Evolutionary conservation across 1,140 invertebrate species (phyloP).

Genomic region (Hydropsyche tenuis): DNA sequence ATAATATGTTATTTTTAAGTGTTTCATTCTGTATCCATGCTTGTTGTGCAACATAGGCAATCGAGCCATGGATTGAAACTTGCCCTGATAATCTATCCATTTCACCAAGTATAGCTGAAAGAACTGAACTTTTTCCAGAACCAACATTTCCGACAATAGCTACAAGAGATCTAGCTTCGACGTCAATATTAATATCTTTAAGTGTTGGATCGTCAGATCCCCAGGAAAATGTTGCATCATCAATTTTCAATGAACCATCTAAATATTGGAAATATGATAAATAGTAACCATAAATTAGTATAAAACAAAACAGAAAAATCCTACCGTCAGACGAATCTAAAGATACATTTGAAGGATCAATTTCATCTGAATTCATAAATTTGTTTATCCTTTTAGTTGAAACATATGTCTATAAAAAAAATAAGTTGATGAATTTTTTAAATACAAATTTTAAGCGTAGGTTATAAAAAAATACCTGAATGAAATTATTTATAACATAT

Average conservation of each 20-base stretch:
- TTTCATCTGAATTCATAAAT: constrained; percentile 87
- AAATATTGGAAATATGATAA: constrained; percentile 47
- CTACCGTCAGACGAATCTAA: constrained; percentile 78
- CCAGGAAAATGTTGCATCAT: constrained; percentile 82
- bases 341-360: constrained; percentile 77
- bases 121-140: constrained; percentile 87
- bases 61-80: constrained; percentile 81
- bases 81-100: constrained; percentile 83
- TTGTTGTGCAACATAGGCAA: constrained; percentile 91
- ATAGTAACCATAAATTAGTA: neutral
- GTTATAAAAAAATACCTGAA: constrained; percentile 72
- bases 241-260: constrained; percentile 78
- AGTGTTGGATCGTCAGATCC: constrained; percentile 68
- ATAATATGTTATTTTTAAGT: constrained; percentile 87
- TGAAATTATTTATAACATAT: constrained; percentile 86
- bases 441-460: neutral
- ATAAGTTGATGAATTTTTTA: neutral
- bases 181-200: constrained; percentile 75
- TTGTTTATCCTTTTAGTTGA: constrained; percentile 86
- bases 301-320: neutral
- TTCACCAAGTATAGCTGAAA: constrained; percentile 87
- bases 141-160: constrained; percentile 91
- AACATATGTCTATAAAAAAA: constrained; percentile 69
- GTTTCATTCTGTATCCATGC: constrained; percentile 96
- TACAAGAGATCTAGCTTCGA: constrained; percentile 72